phyloP scores from a whole-genome alignment of 2,113 vertebrate genomes.

The Columba janthina region DNA sequence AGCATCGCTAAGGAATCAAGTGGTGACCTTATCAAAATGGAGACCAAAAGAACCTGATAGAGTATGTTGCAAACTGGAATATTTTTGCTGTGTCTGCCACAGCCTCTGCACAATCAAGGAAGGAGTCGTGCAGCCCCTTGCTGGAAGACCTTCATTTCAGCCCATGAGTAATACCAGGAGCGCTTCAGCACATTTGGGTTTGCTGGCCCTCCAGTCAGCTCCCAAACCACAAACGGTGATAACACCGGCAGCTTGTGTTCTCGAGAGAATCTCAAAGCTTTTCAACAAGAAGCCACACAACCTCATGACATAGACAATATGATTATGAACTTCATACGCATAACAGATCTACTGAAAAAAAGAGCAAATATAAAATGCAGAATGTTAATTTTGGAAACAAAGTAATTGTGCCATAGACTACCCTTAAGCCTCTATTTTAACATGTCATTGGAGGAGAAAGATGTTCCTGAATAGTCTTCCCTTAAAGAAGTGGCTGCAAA shows the following conservation, averaged over 20 bases:
- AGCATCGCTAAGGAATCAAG: background rate
- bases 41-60: background rate
- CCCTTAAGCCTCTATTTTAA: background rate
- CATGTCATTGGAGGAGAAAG: background rate
- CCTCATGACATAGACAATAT: rapidly evolving
- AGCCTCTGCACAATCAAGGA: background rate
- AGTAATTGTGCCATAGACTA: background rate
- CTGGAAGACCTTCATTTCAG: background rate
- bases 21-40: background rate
- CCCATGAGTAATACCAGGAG: background rate
- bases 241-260: background rate
- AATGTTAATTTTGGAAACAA: background rate
- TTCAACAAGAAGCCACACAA: background rate
- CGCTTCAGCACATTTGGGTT: background rate
- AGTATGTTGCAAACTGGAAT: background rate
- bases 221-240: background rate
- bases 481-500: background rate
- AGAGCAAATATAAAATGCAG: background rate
- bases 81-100: background rate
- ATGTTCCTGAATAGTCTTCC: background rate
- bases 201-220: background rate
- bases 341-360: background rate
- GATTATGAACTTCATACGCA: background rate
- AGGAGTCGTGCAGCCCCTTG: background rate
- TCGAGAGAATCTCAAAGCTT: background rate